Conservation (phyloP, 2,888 invertebrate species). For the Phortica magna region DNA sequence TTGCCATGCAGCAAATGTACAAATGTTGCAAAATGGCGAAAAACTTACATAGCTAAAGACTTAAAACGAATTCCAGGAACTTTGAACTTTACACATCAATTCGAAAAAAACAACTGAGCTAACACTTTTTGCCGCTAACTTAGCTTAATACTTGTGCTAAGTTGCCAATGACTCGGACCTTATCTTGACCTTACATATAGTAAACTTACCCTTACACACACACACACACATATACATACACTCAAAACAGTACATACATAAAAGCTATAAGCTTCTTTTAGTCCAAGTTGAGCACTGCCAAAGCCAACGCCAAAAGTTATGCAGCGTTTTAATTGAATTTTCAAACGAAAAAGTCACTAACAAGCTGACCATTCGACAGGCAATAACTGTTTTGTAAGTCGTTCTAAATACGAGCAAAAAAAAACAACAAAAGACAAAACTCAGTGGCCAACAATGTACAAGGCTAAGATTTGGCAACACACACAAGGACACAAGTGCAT, state of each 20-base stretch:
- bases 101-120: slow-evolving; percentile 15
- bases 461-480: not conserved
- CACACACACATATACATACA: not conserved
- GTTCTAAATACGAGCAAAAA: slow-evolving; percentile 53
- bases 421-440: slow-evolving; percentile 7
- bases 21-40: not conserved
- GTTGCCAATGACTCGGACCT: slow-evolving; percentile 4
- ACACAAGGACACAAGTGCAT: not conserved
- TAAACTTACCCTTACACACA: no score
- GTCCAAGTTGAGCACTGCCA: slow-evolving; percentile 7
- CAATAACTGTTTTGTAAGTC: slow-evolving; percentile 52
- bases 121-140: slow-evolving; percentile 8
- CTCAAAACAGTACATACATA: not conserved
- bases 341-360: slow-evolving; percentile 66
- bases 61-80: not conserved
- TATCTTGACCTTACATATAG: slow-evolving; percentile 24
- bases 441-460: not conserved
- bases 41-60: not conserved
- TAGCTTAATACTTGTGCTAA: slow-evolving; percentile 10
- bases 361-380: slow-evolving; percentile 64
- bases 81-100: slow-evolving; percentile 16
- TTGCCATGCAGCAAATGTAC: slow-evolving; percentile 40
- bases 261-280: slow-evolving; percentile 19
- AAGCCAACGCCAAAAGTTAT: slow-evolving; percentile 52
- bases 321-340: slow-evolving; percentile 70